Percentiles rank a stretch among this genome's conserved stretches.
phyloP scores from a whole-genome alignment of 2,113 vertebrate genomes.

The Carettochelys insculpta region DNA sequence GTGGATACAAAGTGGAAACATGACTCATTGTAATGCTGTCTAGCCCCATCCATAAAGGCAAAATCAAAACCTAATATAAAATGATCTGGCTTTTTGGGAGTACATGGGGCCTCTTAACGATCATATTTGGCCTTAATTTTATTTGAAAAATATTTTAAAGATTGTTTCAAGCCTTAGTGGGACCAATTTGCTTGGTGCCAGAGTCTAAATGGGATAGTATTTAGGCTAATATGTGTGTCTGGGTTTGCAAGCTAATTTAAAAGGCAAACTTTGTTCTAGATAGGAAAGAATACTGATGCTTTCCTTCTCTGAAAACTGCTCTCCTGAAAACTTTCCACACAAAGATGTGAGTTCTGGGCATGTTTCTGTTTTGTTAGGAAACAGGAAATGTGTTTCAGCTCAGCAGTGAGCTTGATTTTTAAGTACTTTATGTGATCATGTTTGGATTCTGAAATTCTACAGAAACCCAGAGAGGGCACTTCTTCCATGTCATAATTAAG shows the following conservation, averaged over 20 bases:
- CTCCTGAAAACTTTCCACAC: slow-evolving; percentile 43
- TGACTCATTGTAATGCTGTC: neutral
- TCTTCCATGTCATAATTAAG: slow-evolving; percentile 49
- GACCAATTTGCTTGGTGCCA: neutral
- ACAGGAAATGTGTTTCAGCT: slow-evolving; percentile 56
- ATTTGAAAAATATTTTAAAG: neutral
- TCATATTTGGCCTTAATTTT: neutral
- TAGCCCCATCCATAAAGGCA: neutral
- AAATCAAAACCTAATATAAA: neutral
- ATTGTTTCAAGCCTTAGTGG: neutral
- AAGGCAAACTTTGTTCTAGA: neutral
- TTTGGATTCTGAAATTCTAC: slow-evolving; percentile 31
- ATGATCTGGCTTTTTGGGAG: neutral
- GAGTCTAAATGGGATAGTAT: neutral
- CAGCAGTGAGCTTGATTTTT: slow-evolving; percentile 35
- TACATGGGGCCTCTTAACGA: neutral
- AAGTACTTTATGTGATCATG: neutral
- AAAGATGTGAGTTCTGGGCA: slow-evolving; percentile 25
- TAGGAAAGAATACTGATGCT: neutral
- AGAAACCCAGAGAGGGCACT: slow-evolving; percentile 35
- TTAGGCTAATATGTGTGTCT: neutral
- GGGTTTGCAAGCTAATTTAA: slow-evolving; percentile 14
- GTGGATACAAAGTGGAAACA: neutral
- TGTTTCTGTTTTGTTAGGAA: slow-evolving; percentile 69
- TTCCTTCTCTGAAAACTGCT: slow-evolving; percentile 25